phyloP scores from a whole-genome alignment of 1,140 invertebrate species.

The Leptonema lineaticorne region DNA sequence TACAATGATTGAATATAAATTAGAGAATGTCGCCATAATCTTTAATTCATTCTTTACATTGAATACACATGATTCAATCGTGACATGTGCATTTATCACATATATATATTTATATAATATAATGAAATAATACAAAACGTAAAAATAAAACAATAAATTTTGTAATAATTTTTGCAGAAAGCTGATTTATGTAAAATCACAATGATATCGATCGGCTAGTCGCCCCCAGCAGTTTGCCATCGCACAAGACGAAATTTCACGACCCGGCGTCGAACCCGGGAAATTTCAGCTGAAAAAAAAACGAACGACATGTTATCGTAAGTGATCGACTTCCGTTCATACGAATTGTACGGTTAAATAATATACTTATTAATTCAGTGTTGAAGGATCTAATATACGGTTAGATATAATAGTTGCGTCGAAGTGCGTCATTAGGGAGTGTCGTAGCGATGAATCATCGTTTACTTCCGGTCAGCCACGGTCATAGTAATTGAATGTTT shows the following conservation, averaged over 20 bases:
- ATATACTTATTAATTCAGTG: neutral
- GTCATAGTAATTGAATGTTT: no score
- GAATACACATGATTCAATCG: no score
- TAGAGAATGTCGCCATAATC: no score
- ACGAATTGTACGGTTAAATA: neutral
- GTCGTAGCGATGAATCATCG: neutral
- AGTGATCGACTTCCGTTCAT: no score
- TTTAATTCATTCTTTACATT: no score
- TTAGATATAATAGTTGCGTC: neutral
- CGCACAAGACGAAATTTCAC: neutral
- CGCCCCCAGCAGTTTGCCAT: neutral
- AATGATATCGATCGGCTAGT: slow-evolving; percentile 10
- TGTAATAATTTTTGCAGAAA: slow-evolving; percentile 1
- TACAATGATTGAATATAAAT: no score
- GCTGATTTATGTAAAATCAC: neutral
- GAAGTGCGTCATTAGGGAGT: neutral
- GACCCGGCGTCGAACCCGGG: slow-evolving; percentile 6
- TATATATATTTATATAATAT: no score
- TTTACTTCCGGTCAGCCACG: neutral
- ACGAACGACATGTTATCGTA: slow-evolving; percentile 7
- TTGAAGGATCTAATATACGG: no score
- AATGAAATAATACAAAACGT: neutral
- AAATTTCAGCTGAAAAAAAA: neutral
- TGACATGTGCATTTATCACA: no score
- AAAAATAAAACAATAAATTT: neutral